Evolutionary conservation across 2,888 invertebrate genomes (phyloP).

Genomic region (Sarcophaga variegata): DNA sequence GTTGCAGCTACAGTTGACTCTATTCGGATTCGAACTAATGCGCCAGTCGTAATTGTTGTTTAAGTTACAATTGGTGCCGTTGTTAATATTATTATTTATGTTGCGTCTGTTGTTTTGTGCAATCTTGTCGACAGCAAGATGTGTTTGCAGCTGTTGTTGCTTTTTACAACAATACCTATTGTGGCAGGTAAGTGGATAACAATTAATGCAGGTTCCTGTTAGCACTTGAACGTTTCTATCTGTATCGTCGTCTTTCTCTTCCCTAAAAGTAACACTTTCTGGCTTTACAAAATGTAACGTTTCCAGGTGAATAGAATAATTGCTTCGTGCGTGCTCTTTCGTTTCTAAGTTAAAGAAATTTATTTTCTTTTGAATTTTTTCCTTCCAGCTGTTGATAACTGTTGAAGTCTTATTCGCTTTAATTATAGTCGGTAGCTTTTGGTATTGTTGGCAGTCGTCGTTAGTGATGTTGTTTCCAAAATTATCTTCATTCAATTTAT

Average conservation of each 20-base stretch:
- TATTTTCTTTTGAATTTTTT: constrained; percentile 39
- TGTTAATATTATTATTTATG: constrained; percentile 35
- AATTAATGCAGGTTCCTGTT: constrained; percentile 68
- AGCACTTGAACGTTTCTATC: constrained; percentile 45
- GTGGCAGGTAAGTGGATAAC: constrained; percentile 58
- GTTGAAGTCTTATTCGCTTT: constrained; percentile 67
- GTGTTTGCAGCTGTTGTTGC: constrained; percentile 37
- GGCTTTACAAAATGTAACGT: constrained; percentile 69
- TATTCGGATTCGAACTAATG: neutral
- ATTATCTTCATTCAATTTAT: constrained; percentile 61
- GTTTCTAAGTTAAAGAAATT: constrained; percentile 40
- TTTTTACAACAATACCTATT: constrained; percentile 56
- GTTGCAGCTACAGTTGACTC: constrained; percentile 68
- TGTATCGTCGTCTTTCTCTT: neutral
- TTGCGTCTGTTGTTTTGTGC: constrained; percentile 32
- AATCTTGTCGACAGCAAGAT: constrained; percentile 36
- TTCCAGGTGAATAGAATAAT: constrained; percentile 7
- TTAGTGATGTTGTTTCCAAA: constrained; percentile 32
- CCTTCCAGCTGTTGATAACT: constrained; percentile 33
- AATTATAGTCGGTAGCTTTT: constrained; percentile 62
- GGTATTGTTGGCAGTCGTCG: constrained; percentile 63
- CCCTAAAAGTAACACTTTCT: neutral
- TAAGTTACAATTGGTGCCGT: constrained; percentile 1
- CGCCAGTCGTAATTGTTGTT: constrained; percentile 52
- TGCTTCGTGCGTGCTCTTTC: constrained; percentile 24